These are phyloP conservation scores for Episyrphus balteatus DNA, from an alignment of 1,140 invertebrate species.

Conservation along the genomic window DNA sequence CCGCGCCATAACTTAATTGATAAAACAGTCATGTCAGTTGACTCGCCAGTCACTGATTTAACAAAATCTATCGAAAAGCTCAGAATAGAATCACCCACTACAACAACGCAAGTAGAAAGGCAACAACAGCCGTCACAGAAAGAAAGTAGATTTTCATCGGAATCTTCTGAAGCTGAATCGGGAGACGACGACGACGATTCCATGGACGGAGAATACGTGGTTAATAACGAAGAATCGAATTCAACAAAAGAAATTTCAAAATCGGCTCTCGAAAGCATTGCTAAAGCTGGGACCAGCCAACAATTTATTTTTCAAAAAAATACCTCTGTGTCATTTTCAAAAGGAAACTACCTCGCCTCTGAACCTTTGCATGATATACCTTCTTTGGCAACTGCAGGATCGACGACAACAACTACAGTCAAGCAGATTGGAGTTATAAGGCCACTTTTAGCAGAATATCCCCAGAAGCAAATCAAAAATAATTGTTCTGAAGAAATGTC, in stretches of 20 bases:
- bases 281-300: constrained; percentile 50
- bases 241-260: constrained; percentile 42
- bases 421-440: constrained; percentile 32
- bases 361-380: background rate
- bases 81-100: constrained; percentile 1
- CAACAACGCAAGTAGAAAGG: background rate
- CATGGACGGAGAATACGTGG: background rate
- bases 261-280: constrained; percentile 53
- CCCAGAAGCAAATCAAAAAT: constrained; percentile 5
- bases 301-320: constrained; percentile 45
- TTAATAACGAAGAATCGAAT: constrained; percentile 4
- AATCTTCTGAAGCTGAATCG: background rate
- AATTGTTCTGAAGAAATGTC: background rate
- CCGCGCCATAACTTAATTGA: constrained; percentile 5
- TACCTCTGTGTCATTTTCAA: constrained; percentile 12
- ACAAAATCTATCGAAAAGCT: constrained; percentile 13
- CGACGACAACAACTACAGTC: background rate
- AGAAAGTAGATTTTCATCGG: constrained; percentile 1
- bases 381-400: background rate
- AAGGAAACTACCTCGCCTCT: constrained; percentile 13
- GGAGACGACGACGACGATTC: constrained; percentile 22
- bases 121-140: background rate
- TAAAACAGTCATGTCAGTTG: constrained; percentile 3
- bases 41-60: constrained; percentile 11
- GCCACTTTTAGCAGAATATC: constrained; percentile 15